phyloP scores from a whole-genome alignment of 2,888 invertebrate genomes.

The Machimus atricapillus region DNA sequence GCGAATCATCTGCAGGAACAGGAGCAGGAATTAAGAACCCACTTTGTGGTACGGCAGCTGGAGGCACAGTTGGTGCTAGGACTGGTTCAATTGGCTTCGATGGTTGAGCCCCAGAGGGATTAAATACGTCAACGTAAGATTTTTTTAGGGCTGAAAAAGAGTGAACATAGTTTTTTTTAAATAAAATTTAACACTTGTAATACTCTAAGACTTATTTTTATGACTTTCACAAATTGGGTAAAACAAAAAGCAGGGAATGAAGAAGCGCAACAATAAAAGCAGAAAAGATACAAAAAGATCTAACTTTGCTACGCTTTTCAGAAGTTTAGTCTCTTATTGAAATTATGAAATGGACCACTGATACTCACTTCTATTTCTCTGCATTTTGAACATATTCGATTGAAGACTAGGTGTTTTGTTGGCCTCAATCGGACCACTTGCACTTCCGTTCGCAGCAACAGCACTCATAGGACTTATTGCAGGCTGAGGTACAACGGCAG shows the following conservation, averaged over 20 bases:
- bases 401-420: conserved; percentile 59
- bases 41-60: conserved; percentile 57
- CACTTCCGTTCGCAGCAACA: conserved; percentile 1
- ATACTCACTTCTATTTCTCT: conserved; percentile 73
- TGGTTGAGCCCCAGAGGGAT: conserved; percentile 68
- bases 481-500: not conserved
- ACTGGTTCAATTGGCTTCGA: conserved; percentile 57
- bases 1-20: conserved; percentile 46
- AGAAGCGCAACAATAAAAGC: not conserved
- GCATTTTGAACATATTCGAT: conserved; percentile 81
- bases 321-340: too few relatives aligned
- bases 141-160: conserved; percentile 74
- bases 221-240: not conserved
- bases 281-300: too few relatives aligned
- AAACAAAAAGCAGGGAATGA: not conserved
- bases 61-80: conserved; percentile 59
- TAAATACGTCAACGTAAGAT: conserved; percentile 90
- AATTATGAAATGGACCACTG: not conserved
- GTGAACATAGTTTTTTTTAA: not conserved
- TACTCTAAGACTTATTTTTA: not conserved
- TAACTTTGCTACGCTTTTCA: not conserved
- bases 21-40: conserved; percentile 59
- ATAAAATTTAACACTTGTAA: not conserved
- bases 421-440: conserved; percentile 43
- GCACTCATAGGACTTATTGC: conserved; percentile 21